Percentiles rank a stretch among this genome's conserved stretches.
phyloP scores from a whole-genome alignment of 2,113 vertebrate species.

The Helogale parvula region DNA sequence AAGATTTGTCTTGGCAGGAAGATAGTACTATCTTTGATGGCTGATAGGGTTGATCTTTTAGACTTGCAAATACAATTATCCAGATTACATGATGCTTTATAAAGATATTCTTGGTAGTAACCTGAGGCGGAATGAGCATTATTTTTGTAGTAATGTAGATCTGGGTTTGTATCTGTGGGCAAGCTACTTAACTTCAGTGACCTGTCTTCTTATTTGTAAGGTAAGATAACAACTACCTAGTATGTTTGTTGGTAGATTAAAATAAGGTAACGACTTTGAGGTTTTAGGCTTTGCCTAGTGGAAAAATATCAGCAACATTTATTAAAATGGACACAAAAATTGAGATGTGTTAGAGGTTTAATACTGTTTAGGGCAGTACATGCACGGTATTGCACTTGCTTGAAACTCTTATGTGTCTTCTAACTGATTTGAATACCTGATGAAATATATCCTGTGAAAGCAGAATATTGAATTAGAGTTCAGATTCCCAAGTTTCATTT shows the following conservation, averaged over 20 bases:
- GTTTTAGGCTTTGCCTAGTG: background rate
- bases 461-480: slow-evolving; percentile 24
- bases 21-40: background rate
- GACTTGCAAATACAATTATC: background rate
- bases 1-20: background rate
- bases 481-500: background rate
- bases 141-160: background rate
- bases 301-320: slow-evolving; percentile 23
- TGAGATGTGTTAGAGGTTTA: background rate
- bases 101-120: background rate
- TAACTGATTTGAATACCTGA: background rate
- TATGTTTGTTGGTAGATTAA: background rate
- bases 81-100: background rate
- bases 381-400: background rate
- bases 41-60: background rate
- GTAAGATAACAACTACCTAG: slow-evolving; percentile 23
- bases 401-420: slow-evolving; percentile 43
- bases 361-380: background rate
- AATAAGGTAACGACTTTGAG: slow-evolving; percentile 46
- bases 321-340: slow-evolving; percentile 29
- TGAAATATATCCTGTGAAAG: background rate
- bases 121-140: background rate
- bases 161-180: background rate
- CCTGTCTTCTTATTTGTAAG: background rate
- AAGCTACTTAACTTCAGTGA: background rate